These are phyloP conservation scores for Petroica traversi DNA, from an alignment of 2,113 vertebrate species.

Conservation along the genomic window DNA sequence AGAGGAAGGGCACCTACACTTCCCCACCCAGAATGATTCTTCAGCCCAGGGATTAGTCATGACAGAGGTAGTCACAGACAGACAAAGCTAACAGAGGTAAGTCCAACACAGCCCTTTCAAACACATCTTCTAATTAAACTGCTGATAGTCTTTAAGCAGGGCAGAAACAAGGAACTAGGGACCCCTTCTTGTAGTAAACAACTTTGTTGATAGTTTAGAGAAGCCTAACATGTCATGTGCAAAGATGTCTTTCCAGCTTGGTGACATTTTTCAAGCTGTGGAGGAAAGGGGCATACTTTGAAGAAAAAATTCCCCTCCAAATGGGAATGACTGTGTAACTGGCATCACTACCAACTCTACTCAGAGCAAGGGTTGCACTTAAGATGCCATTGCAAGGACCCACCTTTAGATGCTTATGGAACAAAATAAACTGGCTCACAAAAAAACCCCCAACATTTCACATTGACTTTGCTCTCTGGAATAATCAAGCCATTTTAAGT, in stretches of 20 bases:
- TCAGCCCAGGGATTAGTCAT: slow-evolving; percentile 24
- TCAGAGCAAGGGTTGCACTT: not conserved
- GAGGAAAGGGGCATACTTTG: not conserved
- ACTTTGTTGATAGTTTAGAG: not conserved
- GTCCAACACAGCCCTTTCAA: not conserved
- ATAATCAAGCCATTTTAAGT: not conserved
- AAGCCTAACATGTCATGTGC: not conserved
- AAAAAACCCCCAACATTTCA: not conserved
- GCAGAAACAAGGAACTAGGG: not conserved
- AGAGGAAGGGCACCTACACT: slow-evolving; percentile 1
- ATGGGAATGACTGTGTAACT: not conserved
- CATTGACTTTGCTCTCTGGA: not conserved
- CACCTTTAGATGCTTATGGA: not conserved
- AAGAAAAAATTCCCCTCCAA: not conserved
- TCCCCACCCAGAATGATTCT: slow-evolving; percentile 11
- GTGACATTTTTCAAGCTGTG: not conserved
- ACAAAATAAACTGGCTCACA: not conserved
- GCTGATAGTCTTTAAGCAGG: not conserved
- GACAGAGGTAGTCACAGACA: not conserved
- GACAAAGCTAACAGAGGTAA: not conserved
- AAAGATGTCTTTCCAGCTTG: not conserved
- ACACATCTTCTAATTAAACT: not conserved
- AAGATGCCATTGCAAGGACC: not conserved
- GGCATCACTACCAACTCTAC: not conserved
- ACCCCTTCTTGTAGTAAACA: not conserved